Base-by-base conservation (phyloP, 2,113 vertebrate species). In the Cyprinodon brontotheroides region DNA sequence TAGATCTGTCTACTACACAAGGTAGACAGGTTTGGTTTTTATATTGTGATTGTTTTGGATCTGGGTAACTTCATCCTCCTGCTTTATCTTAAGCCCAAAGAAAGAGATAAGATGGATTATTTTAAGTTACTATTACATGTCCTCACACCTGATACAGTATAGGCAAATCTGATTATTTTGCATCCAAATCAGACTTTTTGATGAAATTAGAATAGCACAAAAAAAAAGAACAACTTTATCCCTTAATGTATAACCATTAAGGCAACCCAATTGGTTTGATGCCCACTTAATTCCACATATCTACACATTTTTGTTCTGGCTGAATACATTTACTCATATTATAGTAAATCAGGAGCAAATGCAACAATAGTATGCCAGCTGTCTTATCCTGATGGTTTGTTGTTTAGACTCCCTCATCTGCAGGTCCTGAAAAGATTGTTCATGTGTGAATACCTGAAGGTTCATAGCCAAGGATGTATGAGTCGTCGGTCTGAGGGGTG, bases 401-500 rank as follows among this genome's bases (percentile, higher is more conserved):
- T n/a, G 17, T n/a, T 57, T 57, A 37, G 29, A 37, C 29, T 8
- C 11, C 29, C 12, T 36, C 29, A 13, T 61, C 36, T 36, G 2
- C 22, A 61, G 60, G 12, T 15, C 22, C 11, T 59, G 20, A 59
- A 61, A 67, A 2, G 48, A 50, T 39, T 14, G 67, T 57, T 62
- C 20, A 40, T 61, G 67, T 50, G 43, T 73, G 65, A 89, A 20
- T 57, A 89, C 85, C 84, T 89, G 82, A 14, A 29, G 76, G 82
- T 29, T 89, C 84, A 75, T 81, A 79, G 77, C 89, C 92, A 40
- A 86, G 89, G 43, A 91, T 93, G 66, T 91, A 93, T 57, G 93
- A 87, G 87, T 95, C 93, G 0, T 95, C 94, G 0, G 91, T 92
- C 79, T 94, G 92, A 67, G 92, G 92, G 89, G 83, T 61, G 73